Evolutionary conservation across 2,797 vertebrate species (phyloP).

Genomic region (Lithobates pipiens): DNA sequence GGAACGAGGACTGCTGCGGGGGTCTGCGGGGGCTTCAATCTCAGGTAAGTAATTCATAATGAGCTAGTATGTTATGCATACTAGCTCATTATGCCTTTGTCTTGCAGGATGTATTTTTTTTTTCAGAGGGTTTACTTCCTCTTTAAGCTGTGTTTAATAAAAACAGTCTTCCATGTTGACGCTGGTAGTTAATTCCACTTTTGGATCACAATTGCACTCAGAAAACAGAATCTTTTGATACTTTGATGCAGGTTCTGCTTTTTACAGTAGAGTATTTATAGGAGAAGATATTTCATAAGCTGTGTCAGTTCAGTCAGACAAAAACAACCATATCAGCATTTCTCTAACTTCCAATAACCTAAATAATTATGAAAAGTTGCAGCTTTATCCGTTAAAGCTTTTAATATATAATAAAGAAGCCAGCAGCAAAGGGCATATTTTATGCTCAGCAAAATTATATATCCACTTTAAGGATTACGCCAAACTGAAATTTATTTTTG

Average conservation of each 20-base stretch:
- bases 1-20: no score
- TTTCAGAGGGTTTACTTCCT: no score
- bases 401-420: conserved; percentile 39
- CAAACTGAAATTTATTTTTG: conserved; percentile 18
- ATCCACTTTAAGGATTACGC: conserved; percentile 30
- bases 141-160: conserved; percentile 10
- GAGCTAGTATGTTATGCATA: no score
- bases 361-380: conserved; percentile 52
- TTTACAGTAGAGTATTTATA: conserved; percentile 26
- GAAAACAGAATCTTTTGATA: conserved; percentile 14
- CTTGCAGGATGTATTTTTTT: no score
- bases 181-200: conserved; percentile 36
- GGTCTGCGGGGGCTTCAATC: no score
- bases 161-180: conserved; percentile 25
- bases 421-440: conserved; percentile 16
- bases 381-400: conserved; percentile 51
- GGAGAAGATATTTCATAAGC: conserved; percentile 44
- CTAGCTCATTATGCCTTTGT: no score
- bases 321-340: conserved; percentile 53
- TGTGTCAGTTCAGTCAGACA: conserved; percentile 27
- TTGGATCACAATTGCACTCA: conserved; percentile 33
- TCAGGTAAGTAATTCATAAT: no score
- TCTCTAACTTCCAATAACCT: conserved; percentile 49
- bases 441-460: conserved; percentile 48
- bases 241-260: not conserved